A percentile compares a stretch with the other conserved stretches of the same genome.
These are phyloP conservation scores for Myiotriccus ornatus DNA, from an alignment of 2,797 vertebrate species.

Conservation along the genomic window DNA sequence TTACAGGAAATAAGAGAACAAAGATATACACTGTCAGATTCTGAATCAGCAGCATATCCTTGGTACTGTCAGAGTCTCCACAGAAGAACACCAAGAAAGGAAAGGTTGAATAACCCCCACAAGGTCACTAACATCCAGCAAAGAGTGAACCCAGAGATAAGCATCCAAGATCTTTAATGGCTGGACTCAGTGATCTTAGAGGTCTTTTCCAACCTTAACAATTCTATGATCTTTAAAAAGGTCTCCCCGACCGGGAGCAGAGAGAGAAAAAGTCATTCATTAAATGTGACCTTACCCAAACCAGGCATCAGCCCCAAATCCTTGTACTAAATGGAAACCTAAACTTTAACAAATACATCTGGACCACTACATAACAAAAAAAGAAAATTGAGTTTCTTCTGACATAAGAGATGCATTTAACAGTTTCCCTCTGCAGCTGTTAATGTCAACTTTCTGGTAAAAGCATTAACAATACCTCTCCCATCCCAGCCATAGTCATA, in stretches of 20 bases:
- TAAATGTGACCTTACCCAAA: neutral
- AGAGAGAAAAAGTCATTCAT: neutral
- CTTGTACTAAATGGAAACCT: neutral
- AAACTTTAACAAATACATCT: neutral
- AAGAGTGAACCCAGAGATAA: neutral
- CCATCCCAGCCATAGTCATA: neutral
- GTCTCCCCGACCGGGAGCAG: neutral
- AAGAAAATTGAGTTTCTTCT: neutral
- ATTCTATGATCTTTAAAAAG: neutral
- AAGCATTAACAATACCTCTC: neutral
- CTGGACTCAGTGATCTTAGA: neutral
- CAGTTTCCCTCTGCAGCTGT: neutral
- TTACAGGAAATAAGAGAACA: neutral
- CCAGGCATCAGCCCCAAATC: neutral
- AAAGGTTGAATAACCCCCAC: neutral
- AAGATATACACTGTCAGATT: neutral
- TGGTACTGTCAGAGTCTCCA: neutral
- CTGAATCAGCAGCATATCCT: neutral
- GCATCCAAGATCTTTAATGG: neutral
- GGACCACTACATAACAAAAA: neutral
- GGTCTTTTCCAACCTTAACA: rapidly evolving
- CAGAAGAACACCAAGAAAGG: neutral
- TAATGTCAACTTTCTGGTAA: neutral
- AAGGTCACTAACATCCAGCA: neutral
- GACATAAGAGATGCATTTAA: neutral